These are phyloP conservation scores for Melanotaenia nigrans DNA, from an alignment of 2,797 vertebrate species.

Conservation along the genomic window DNA sequence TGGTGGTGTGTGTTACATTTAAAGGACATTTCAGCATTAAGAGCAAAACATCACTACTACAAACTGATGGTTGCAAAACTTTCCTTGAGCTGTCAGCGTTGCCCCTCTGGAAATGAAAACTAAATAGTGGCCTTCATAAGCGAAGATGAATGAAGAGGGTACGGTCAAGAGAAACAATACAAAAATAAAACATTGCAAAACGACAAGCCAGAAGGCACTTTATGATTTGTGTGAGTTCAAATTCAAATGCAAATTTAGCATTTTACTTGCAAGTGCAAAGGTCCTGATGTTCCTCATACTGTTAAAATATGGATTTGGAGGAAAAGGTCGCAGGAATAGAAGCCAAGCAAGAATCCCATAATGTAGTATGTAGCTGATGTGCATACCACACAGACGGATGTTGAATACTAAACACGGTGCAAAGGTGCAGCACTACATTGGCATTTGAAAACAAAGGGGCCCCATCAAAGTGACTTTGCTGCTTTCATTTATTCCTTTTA, in stretches of 20 bases:
- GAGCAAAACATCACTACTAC: constrained; percentile 53
- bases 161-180: constrained; percentile 38
- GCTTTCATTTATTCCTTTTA: constrained; percentile 25
- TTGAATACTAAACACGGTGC: constrained; percentile 41
- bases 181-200: constrained; percentile 71
- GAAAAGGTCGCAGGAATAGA: constrained; percentile 18
- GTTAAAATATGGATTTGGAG: constrained; percentile 9
- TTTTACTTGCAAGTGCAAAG: constrained; percentile 34
- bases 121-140: constrained; percentile 46
- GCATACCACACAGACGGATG: constrained; percentile 2
- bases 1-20: constrained; percentile 42
- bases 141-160: constrained; percentile 14
- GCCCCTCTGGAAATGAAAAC: constrained; percentile 44
- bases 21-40: constrained; percentile 56
- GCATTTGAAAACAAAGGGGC: constrained; percentile 28
- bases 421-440: constrained; percentile 43
- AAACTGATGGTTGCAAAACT: constrained; percentile 58
- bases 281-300: constrained; percentile 24
- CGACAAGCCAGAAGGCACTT: constrained; percentile 81
- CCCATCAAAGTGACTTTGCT: constrained; percentile 26
- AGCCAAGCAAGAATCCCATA: constrained; percentile 9
- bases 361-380: constrained; percentile 13
- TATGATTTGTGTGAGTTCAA: constrained; percentile 63
- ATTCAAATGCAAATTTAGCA: constrained; percentile 54
- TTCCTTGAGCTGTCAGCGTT: constrained; percentile 50